phyloP scores from a whole-genome alignment of 2,888 invertebrate genomes.

The Synanthedon tipuliformis region DNA sequence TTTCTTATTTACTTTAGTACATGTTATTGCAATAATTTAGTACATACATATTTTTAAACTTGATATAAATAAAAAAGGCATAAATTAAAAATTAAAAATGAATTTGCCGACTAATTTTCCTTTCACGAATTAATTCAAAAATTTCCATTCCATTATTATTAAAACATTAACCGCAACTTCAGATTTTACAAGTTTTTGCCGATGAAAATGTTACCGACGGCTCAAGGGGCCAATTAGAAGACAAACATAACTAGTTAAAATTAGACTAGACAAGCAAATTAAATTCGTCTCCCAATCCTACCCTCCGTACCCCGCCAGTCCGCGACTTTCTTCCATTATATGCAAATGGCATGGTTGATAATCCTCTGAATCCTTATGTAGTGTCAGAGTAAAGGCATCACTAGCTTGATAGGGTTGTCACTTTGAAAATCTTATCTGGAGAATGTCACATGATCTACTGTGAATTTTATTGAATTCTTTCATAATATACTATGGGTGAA shows the following conservation, averaged over 20 bases:
- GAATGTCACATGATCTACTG: no score
- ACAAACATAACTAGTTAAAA: constrained; percentile 18
- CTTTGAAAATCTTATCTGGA: no score
- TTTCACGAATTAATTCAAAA: no score
- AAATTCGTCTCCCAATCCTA: constrained; percentile 7
- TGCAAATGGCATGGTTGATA: constrained; percentile 53
- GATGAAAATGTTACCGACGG: not conserved
- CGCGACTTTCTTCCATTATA: constrained; percentile 23
- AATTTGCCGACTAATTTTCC: no score
- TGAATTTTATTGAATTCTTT: no score
- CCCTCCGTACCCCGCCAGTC: constrained; percentile 1
- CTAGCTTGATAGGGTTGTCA: constrained; percentile 8
- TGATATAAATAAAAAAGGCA: no score
- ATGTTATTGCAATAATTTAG: no score
- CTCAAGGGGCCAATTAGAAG: constrained; percentile 3
- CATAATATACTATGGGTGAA: no score
- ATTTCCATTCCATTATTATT: no score
- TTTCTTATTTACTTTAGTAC: no score
- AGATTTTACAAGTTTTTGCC: not conserved
- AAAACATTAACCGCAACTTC: not conserved
- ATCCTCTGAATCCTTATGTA: constrained; percentile 11
- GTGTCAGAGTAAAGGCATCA: constrained; percentile 5
- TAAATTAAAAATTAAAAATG: no score
- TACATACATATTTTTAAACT: no score
- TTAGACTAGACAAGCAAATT: constrained; percentile 19